phyloP scores from a whole-genome alignment of 1,140 invertebrate species.

The Drosophila persimilis region DNA sequence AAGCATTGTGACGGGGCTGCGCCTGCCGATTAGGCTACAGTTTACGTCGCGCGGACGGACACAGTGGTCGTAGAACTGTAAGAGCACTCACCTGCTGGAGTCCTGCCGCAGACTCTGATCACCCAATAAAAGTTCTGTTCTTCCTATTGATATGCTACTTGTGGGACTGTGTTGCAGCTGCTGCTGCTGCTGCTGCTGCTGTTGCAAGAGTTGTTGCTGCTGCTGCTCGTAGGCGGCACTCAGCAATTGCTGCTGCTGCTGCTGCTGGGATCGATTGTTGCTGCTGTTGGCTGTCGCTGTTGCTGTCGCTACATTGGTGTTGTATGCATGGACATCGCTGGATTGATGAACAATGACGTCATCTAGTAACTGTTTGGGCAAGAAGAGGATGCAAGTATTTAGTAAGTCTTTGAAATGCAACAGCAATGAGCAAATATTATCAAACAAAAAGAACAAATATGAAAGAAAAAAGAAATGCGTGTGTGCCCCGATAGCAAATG shows the following conservation, averaged over 20 bases:
- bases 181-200: slow-evolving; percentile 43
- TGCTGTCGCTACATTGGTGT: slow-evolving; percentile 34
- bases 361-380: slow-evolving; percentile 74
- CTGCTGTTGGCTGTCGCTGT: slow-evolving; percentile 29
- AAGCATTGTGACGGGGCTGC: slow-evolving; percentile 16
- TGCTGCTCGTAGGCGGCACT: slow-evolving; percentile 45
- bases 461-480: no score
- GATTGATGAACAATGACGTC: slow-evolving; percentile 74
- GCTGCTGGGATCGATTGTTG: slow-evolving; percentile 31
- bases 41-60: slow-evolving; percentile 3
- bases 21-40: slow-evolving; percentile 51
- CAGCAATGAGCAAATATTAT: neutral
- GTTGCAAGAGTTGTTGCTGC: slow-evolving; percentile 45
- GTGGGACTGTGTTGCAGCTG: slow-evolving; percentile 71
- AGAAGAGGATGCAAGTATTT: neutral
- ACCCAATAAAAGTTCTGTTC: slow-evolving; percentile 82
- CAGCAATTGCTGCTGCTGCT: slow-evolving; percentile 52
- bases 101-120: slow-evolving; percentile 78
- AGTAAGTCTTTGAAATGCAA: neutral
- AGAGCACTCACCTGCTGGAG: slow-evolving; percentile 60
- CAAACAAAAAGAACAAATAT: no score
- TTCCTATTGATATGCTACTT: slow-evolving; percentile 83
- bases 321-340: slow-evolving; percentile 53
- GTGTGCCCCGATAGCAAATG: no score
- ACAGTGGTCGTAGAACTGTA: slow-evolving; percentile 40